Evolutionary conservation across 2,888 invertebrate genomes (phyloP).

Genomic region (Byasa hedistus): DNA sequence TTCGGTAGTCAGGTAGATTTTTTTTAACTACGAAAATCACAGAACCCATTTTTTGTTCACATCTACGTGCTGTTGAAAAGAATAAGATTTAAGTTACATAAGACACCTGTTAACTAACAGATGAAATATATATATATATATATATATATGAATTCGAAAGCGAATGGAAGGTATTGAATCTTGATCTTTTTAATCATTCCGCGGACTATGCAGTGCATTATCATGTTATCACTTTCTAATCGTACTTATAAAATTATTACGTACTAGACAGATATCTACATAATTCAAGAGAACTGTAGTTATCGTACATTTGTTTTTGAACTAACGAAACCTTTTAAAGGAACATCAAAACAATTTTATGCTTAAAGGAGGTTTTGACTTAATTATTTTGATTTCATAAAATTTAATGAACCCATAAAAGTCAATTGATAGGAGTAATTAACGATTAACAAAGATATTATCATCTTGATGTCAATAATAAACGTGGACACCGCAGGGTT

Average conservation of each 20-base stretch:
- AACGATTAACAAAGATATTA: neutral
- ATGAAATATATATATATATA: conserved; percentile 17
- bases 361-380: neutral
- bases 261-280: neutral
- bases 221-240: conserved; percentile 26
- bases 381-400: neutral
- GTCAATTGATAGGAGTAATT: neutral
- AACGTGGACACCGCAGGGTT: neutral
- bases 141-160: conserved; percentile 25
- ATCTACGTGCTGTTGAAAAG: conserved; percentile 3
- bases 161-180: conserved; percentile 16
- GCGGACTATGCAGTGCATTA: conserved; percentile 2
- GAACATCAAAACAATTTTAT: no score
- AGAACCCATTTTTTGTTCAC: conserved; percentile 25
- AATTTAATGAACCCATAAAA: neutral
- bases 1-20: conserved; percentile 62
- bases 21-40: conserved; percentile 38
- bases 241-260: conserved; percentile 13
- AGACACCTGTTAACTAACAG: conserved; percentile 29
- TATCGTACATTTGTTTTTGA: no score
- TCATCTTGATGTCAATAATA: neutral
- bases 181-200: conserved; percentile 22
- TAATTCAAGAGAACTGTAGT: no score
- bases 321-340: no score
- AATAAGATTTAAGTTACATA: conserved; percentile 29